Evolutionary conservation across 1,140 invertebrate species (phyloP).

Genomic region (Copidosoma floridanum): DNA sequence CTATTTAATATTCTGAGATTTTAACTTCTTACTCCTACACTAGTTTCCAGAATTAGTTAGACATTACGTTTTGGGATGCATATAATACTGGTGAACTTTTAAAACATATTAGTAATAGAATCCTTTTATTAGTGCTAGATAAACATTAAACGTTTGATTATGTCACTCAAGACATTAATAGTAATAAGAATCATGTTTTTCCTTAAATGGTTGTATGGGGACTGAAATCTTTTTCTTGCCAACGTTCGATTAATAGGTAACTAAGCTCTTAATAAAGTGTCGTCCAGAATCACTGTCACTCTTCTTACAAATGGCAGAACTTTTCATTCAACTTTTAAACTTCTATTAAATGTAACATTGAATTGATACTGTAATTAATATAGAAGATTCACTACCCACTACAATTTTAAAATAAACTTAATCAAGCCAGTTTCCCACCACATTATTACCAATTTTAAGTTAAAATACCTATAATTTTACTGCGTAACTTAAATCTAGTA

Average conservation of each 20-base stretch:
- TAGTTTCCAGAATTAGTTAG: too few relatives aligned
- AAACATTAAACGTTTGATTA: neutral
- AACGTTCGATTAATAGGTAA: neutral
- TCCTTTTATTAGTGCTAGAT: neutral
- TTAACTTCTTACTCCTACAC: too few relatives aligned
- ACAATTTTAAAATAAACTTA: conserved; percentile 52
- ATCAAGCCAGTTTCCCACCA: conserved; percentile 45
- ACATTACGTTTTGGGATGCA: too few relatives aligned
- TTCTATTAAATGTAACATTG: conserved; percentile 40
- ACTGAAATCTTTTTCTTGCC: neutral
- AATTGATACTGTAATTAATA: conserved; percentile 42
- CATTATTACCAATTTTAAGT: conserved; percentile 50
- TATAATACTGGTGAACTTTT: neutral
- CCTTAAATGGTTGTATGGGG: neutral
- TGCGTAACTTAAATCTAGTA: conserved; percentile 51
- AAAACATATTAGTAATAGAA: neutral
- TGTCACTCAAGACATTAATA: neutral
- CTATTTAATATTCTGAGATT: too few relatives aligned
- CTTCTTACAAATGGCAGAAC: neutral
- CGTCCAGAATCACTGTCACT: neutral
- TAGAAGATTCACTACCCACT: conserved; percentile 46
- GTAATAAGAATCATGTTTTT: neutral
- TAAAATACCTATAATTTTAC: conserved; percentile 47
- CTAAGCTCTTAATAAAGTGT: neutral
- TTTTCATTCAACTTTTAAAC: neutral